These are phyloP conservation scores for Caenorhabditis angaria DNA, from an alignment of 2,888 invertebrate species.

Conservation along the genomic window DNA sequence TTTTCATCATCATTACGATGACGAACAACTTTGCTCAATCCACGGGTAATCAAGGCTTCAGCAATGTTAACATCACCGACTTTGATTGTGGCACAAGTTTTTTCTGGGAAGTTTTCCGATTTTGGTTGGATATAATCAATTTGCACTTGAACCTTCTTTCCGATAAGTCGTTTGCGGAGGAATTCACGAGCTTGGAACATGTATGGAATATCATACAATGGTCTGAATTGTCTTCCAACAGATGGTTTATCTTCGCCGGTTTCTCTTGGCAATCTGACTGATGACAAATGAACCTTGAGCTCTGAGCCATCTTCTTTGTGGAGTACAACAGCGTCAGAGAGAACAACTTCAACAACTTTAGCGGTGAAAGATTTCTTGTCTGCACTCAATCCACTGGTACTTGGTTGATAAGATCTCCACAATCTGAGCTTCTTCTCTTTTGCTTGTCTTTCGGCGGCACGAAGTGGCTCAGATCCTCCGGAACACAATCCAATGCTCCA, in stretches of 20 bases:
- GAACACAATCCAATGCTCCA: conserved; percentile 88
- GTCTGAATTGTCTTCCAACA: conserved; percentile 75
- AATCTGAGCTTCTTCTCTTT: conserved; percentile 86
- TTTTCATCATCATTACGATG: conserved; percentile 87
- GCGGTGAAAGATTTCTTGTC: conserved; percentile 59
- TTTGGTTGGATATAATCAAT: conserved; percentile 97
- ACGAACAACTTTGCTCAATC: conserved; percentile 89
- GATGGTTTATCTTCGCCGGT: conserved; percentile 45
- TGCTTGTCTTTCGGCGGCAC: conserved; percentile 84
- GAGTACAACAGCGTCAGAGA: conserved; percentile 90
- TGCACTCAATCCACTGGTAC: conserved; percentile 46
- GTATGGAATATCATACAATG: conserved; percentile 96
- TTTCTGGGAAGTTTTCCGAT: conserved; percentile 91
- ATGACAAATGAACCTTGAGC: conserved; percentile 93
- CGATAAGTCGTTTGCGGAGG: conserved; percentile 90
- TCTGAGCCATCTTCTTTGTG: conserved; percentile 82
- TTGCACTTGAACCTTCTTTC: conserved; percentile 85
- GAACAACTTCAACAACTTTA: conserved; percentile 83
- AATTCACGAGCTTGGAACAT: conserved; percentile 98
- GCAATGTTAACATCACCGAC: conserved; percentile 82
- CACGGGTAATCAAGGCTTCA: conserved; percentile 80
- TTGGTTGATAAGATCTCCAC: conserved; percentile 89
- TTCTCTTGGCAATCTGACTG: conserved; percentile 86
- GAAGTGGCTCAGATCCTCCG: conserved; percentile 83
- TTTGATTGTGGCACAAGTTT: conserved; percentile 88